Conservation (phyloP, 2,797 vertebrate genomes). For the Fringilla coelebs region DNA sequence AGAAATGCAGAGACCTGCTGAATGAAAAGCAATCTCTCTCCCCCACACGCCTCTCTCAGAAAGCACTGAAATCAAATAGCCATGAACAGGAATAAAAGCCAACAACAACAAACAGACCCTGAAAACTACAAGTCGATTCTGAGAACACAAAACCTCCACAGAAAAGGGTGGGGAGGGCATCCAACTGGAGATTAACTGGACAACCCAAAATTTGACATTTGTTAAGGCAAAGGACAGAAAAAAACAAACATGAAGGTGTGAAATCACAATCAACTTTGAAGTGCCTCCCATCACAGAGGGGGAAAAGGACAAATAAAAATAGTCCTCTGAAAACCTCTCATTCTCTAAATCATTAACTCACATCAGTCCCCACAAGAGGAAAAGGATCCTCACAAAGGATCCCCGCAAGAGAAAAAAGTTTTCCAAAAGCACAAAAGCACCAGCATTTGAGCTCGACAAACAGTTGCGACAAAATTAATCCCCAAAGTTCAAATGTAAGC, state of each 20-base stretch:
- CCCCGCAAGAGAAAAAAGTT: background rate
- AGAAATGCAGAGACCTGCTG: background rate
- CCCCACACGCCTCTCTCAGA: background rate
- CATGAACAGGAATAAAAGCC: constrained; percentile 7
- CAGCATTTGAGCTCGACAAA: background rate
- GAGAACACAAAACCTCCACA: background rate
- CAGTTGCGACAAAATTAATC: constrained; percentile 29
- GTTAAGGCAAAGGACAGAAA: background rate
- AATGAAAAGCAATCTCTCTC: background rate
- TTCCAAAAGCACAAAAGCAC: constrained; percentile 2
- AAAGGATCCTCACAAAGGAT: background rate
- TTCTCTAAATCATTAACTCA: background rate
- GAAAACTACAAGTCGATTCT: background rate
- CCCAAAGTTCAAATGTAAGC: constrained; percentile 18
- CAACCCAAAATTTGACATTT: background rate
- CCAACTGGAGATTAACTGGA: background rate
- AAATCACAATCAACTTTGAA: constrained; percentile 21
- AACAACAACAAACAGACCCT: constrained; percentile 31
- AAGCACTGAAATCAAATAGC: background rate
- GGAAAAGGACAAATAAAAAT: background rate
- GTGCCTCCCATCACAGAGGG: background rate
- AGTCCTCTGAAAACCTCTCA: background rate
- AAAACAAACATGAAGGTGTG: background rate
- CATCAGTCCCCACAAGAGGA: background rate
- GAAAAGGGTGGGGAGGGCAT: background rate